Conservation (phyloP, 1,140 invertebrate genomes). For the Trachymyrmex septentrionalis region DNA sequence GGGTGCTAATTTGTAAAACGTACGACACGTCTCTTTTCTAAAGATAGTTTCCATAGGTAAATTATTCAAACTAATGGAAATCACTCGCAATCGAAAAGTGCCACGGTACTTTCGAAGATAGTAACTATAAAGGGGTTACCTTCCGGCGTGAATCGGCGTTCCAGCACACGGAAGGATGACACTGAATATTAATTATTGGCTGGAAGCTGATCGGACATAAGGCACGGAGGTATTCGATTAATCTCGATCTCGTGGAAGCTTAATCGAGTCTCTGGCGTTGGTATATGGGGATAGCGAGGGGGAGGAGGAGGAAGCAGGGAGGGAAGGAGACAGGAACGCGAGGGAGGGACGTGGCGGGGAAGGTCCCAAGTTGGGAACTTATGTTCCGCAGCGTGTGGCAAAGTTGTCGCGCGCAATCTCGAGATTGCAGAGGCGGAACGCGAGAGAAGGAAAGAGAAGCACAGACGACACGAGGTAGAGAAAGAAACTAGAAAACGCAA, state of each 20-base stretch:
- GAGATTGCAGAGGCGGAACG: constrained; percentile 75
- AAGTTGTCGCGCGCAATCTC: constrained; percentile 76
- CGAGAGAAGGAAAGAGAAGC: constrained; percentile 62
- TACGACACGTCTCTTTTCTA: not conserved
- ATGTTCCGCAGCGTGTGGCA: constrained; percentile 66
- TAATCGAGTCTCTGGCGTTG: constrained; percentile 68
- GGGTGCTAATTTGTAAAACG: constrained; percentile 42
- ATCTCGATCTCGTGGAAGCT: constrained; percentile 68
- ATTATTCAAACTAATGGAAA: constrained; percentile 60
- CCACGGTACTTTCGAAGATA: constrained; percentile 41
- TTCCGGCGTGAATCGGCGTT: constrained; percentile 32
- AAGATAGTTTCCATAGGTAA: constrained; percentile 14
- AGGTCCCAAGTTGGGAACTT: constrained; percentile 65
- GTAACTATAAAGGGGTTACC: constrained; percentile 4
- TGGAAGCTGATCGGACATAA: constrained; percentile 62
- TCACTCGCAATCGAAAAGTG: constrained; percentile 55
- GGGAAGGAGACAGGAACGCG: not conserved
- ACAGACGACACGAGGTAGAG: not conserved
- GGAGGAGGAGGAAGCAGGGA: too few relatives aligned
- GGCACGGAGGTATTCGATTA: constrained; percentile 69
- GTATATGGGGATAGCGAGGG: not conserved
- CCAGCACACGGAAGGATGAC: constrained; percentile 36
- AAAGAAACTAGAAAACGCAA: constrained; percentile 36
- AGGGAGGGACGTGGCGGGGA: constrained; percentile 24
- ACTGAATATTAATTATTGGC: constrained; percentile 71